Base-by-base conservation (phyloP, 2,113 vertebrate species). In the Cyanoliseus patagonus region DNA sequence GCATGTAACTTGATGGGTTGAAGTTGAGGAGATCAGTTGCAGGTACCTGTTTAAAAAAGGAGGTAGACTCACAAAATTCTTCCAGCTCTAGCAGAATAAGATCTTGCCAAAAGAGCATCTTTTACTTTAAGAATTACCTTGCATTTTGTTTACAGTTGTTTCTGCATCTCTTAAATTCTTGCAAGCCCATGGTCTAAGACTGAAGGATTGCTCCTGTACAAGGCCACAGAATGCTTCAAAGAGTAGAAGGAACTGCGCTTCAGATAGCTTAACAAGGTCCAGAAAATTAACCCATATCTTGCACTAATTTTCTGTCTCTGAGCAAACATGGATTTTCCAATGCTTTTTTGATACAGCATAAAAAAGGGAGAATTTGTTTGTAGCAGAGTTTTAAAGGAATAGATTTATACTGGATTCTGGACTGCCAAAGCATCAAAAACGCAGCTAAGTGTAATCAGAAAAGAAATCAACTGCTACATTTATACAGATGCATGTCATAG, bases 1-100 rank as follows among this genome's bases (percentile, higher is more conserved):
- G 6, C 46, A 11, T 28, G 35, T 62, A 44, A 39, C 41, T 59
- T 0, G 0, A 20, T 74, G 52, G 2, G 9, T 66, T 91, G 27
- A 79, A 55, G 28, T 16, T 63, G 30, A 67, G 53, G 6, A 62
- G 17, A 49, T 24, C 69, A n/a, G 33, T 12, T 70, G n/a, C 55
- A 89, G 37, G n/a, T 9, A 70, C 1, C 2, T 2, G 3, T 85
- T 79, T 68, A 42, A 79, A 79, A 73, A 67, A 72, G 41, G n/a
- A 57, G 10, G 4, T 33, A 41, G 17, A 31, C 16, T 84, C 49
- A 28, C 27, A 84, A 81, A 73, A 76, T 62, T 22, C 24, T 90
- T 88, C 20, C 23, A 66, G 7, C 7, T 83, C 11, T 59, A 35
- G 39, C 15, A 91, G 14, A 82, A 6, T 13, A 52, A 57, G 39